Conservation (phyloP, 2,113 vertebrate genomes). For the Phrynocephalus versicolor region DNA sequence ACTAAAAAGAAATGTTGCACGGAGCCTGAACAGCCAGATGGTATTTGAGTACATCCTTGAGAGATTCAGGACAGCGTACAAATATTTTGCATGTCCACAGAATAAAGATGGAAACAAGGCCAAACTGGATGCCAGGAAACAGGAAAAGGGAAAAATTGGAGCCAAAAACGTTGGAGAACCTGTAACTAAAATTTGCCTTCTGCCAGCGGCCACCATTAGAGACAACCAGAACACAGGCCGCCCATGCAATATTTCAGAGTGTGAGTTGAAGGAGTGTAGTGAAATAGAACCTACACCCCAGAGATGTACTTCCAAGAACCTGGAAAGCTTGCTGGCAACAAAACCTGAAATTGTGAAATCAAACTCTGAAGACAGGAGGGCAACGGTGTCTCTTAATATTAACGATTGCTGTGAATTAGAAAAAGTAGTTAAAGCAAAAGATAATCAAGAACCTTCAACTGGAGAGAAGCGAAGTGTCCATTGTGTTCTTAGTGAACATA, state of each 20-base stretch:
- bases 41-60: slow-evolving; percentile 98
- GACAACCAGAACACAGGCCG: slow-evolving; percentile 61
- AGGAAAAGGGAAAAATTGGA: slow-evolving; percentile 77
- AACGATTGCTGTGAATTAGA: slow-evolving; percentile 70
- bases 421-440: slow-evolving; percentile 58
- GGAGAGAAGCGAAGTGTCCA: slow-evolving; percentile 58
- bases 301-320: slow-evolving; percentile 58
- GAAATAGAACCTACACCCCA: slow-evolving; percentile 65
- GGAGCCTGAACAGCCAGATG: slow-evolving; percentile 98
- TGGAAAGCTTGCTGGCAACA: slow-evolving; percentile 56
- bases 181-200: slow-evolving; percentile 69
- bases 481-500: slow-evolving; percentile 67
- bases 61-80: slow-evolving; percentile 92
- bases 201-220: slow-evolving; percentile 59
- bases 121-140: slow-evolving; percentile 75
- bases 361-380: slow-evolving; percentile 64
- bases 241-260: slow-evolving; percentile 46
- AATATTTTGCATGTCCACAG: slow-evolving; percentile 96
- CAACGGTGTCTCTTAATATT: slow-evolving; percentile 60
- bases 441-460: slow-evolving; percentile 59
- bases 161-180: slow-evolving; percentile 72
- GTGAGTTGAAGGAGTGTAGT: slow-evolving; percentile 66
- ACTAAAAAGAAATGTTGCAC: slow-evolving; percentile 95
- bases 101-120: slow-evolving; percentile 77
- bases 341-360: slow-evolving; percentile 58